These are phyloP conservation scores for Xenus cinereus DNA, from an alignment of 2,113 vertebrate genomes.

Conservation along the genomic window DNA sequence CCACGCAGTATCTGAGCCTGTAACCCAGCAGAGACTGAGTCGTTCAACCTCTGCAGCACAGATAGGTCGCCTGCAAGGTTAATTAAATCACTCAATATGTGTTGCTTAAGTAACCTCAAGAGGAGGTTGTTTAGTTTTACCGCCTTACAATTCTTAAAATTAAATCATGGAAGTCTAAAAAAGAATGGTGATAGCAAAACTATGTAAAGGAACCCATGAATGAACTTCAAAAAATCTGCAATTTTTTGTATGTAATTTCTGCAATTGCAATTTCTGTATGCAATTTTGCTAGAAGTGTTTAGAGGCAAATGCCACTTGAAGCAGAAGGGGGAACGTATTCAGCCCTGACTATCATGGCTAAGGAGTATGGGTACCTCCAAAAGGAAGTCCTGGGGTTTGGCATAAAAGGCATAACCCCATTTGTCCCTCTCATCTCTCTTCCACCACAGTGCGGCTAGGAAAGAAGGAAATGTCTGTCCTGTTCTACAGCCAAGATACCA, in stretches of 20 bases:
- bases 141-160: background rate
- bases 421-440: background rate
- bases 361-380: background rate
- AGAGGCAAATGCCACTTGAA: background rate
- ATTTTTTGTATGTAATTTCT: too few species aligned
- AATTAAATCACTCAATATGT: background rate
- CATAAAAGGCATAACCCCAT: background rate
- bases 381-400: background rate
- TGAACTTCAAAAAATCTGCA: background rate
- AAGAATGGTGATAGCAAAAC: background rate
- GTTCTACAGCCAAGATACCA: background rate
- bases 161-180: background rate
- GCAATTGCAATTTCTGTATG: too few species aligned
- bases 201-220: background rate
- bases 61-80: background rate
- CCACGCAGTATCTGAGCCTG: background rate
- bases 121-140: background rate
- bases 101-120: background rate
- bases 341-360: background rate
- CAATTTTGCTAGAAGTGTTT: background rate
- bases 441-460: background rate
- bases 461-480: background rate
- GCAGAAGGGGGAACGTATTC: background rate
- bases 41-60: background rate
- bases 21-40: background rate